Evolutionary conservation across 1,140 invertebrate species (phyloP), one percentile per base, ranked within the genome.

Genomic region (Apis dorsata): DNA sequence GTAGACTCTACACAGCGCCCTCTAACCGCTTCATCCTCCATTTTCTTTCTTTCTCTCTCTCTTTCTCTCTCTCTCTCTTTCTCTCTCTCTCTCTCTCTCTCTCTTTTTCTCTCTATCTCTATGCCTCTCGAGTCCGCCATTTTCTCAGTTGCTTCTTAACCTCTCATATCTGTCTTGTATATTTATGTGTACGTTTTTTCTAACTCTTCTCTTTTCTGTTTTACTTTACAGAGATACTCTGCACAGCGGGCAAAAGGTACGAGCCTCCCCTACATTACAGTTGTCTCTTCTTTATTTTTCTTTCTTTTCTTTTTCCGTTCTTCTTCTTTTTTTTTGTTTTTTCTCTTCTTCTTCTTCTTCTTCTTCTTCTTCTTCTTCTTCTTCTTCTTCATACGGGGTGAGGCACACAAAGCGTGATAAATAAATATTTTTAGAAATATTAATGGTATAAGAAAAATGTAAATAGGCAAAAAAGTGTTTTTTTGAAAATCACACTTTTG

Each of bases 141-240:
- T 71, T 86, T 79, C 68, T 76, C 80, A 34, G 83, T 77, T 57
- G 62, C 84, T 86, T 87, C 65, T 89, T 66, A 79, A 70, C 84
- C 55, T 83, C 79, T 83, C 82, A 84, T 86, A 88, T 85, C 83
- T 86, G 88, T 85, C 86, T 63, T 63, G 85, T 90, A 82, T 83
- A 82, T 83, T 90, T 91, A 69, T 90, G 86, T 90, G 82, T 90
- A 89, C 90, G 90, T 91, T 90, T 91, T 88, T 88, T 93, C 91
- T 93, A 93, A 93, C 91, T 91, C 83, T 93, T 90, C 89, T 91
- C 88, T 91, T 93, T 92, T 93, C 91, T 93, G 86, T 91, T 93
- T 94, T 93, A 90, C 91, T 91, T 94, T 94, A 90, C 93, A 94
- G 93, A 94, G 93, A 93, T 89, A 91, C 93, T 91, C 93, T 94